phyloP scores from a whole-genome alignment of 1,140 invertebrate species.

The Saxidomus purpurata region DNA sequence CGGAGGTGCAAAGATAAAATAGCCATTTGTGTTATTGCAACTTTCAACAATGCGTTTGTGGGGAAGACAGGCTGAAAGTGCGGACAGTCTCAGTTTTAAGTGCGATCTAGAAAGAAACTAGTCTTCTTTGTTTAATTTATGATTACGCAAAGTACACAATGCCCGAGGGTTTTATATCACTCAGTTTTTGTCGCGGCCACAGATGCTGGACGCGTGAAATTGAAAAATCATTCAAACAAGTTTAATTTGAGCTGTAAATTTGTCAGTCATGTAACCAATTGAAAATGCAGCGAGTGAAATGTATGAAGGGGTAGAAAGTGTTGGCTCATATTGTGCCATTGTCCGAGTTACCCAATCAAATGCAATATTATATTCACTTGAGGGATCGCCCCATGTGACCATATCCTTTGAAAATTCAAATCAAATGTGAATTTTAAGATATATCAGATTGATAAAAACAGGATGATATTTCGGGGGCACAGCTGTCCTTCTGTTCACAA shows the following conservation, averaged over 20 bases:
- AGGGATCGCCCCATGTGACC: conserved; percentile 37
- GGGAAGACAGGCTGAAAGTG: not conserved
- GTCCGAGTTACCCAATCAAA: conserved; percentile 63
- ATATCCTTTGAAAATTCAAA: conserved; percentile 19
- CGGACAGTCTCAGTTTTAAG: conserved; percentile 38
- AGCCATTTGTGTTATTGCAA: conserved; percentile 50
- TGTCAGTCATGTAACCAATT: conserved; percentile 43
- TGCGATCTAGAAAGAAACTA: not conserved
- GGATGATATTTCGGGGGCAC: conserved; percentile 3
- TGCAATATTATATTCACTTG: conserved; percentile 43
- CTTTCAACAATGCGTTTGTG: conserved; percentile 39
- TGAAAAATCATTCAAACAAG: conserved; percentile 41
- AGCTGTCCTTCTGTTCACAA: conserved; percentile 30
- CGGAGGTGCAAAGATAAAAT: conserved; percentile 58
- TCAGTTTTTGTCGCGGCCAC: conserved; percentile 26
- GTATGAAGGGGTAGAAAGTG: conserved; percentile 23
- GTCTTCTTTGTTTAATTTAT: conserved; percentile 23
- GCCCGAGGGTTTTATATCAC: conserved; percentile 46
- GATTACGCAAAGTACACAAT: conserved; percentile 61
- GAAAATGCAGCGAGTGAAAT: conserved; percentile 21
- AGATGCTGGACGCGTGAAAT: conserved; percentile 63
- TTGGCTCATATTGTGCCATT: conserved; percentile 45
- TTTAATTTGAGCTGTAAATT: conserved; percentile 53
- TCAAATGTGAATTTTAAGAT: conserved; percentile 53
- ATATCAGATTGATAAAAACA: conserved; percentile 37